Percentiles rank a stretch among this genome's conserved stretches.
These are phyloP conservation scores for Leuciscus waleckii DNA, from an alignment of 2,797 vertebrate genomes.

Conservation along the genomic window DNA sequence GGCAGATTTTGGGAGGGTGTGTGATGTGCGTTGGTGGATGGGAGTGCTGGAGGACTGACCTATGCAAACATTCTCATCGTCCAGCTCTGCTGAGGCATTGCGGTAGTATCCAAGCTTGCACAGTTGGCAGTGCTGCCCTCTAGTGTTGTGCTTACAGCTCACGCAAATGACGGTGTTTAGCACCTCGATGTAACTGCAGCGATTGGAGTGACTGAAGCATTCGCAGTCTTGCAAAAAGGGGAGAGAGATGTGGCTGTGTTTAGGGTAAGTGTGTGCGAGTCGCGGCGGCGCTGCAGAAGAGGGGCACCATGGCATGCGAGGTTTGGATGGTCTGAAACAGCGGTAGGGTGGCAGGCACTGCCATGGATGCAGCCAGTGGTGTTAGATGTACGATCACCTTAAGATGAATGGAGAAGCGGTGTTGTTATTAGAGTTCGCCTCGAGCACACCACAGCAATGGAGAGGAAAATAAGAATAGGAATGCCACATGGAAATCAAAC, in stretches of 20 bases:
- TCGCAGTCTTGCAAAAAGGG: slow-evolving; percentile 97
- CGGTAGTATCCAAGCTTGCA: slow-evolving; percentile 99
- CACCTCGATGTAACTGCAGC: slow-evolving; percentile 99
- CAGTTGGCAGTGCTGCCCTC: slow-evolving; percentile 99
- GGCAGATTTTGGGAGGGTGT: slow-evolving; percentile 9
- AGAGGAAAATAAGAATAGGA: slow-evolving; percentile 60
- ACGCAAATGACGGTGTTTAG: slow-evolving; percentile 99
- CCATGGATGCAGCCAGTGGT: slow-evolving; percentile 65
- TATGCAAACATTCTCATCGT: slow-evolving; percentile 99
- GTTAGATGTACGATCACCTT: slow-evolving; percentile 63
- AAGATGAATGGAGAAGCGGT: slow-evolving; percentile 67
- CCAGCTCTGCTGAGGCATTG: slow-evolving; percentile 97
- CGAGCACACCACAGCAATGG: slow-evolving; percentile 52
- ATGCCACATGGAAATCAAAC: slow-evolving; percentile 60
- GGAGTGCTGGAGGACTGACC: slow-evolving; percentile 86
- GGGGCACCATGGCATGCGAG: slow-evolving; percentile 82
- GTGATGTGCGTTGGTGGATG: slow-evolving; percentile 50
- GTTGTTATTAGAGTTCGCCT: slow-evolving; percentile 59
- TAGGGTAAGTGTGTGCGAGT: slow-evolving; percentile 64
- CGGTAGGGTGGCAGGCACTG: slow-evolving; percentile 55
- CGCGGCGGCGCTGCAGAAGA: slow-evolving; percentile 74
- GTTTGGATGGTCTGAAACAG: slow-evolving; percentile 77
- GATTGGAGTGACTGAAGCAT: slow-evolving; percentile 99
- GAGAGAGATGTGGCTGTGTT: slow-evolving; percentile 77
- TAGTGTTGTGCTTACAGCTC: slow-evolving; percentile 99